Percentiles rank a stretch among this genome's conserved stretches.
These are phyloP conservation scores for Diglossa cyanea DNA, from an alignment of 2,797 vertebrate genomes.

Conservation along the genomic window DNA sequence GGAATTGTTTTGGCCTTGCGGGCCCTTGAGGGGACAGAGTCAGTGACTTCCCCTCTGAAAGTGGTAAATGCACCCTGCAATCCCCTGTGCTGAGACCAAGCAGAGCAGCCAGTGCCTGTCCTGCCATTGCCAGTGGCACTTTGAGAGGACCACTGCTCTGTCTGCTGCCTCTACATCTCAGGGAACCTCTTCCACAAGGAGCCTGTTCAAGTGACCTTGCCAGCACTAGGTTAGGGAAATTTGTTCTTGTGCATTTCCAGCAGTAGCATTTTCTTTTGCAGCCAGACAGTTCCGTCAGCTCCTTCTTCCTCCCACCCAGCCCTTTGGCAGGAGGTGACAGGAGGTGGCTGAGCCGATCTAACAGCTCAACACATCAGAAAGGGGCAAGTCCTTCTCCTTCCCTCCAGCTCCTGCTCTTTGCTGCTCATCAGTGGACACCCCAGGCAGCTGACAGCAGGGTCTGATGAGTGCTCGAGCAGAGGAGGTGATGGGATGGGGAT, in stretches of 20 bases:
- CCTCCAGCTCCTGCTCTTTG: not conserved
- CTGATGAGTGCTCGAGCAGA: not conserved
- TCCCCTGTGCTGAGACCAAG: not conserved
- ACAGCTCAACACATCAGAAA: slow-evolving; percentile 31
- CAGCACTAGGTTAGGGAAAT: not conserved
- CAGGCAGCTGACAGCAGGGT: not conserved
- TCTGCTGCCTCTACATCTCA: not conserved
- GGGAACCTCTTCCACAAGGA: not conserved
- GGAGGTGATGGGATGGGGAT: not conserved
- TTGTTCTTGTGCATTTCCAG: not conserved
- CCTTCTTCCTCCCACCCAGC: not conserved
- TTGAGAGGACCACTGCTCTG: not conserved
- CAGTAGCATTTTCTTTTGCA: not conserved
- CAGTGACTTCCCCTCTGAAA: not conserved
- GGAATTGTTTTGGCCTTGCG: not conserved
- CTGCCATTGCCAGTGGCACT: not conserved
- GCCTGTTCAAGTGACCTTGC: not conserved
- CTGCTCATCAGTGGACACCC: not conserved
- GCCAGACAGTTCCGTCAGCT: not conserved
- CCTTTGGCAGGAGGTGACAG: slow-evolving; percentile 15
- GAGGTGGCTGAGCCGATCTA: not conserved
- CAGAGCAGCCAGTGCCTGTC: not conserved
- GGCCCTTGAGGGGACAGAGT: not conserved
- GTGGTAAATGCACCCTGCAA: not conserved
- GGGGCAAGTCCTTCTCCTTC: not conserved